A percentile compares a stretch with the other conserved stretches of the same genome.
phyloP scores from a whole-genome alignment of 1,140 invertebrate species.

The Bombus turneri region DNA sequence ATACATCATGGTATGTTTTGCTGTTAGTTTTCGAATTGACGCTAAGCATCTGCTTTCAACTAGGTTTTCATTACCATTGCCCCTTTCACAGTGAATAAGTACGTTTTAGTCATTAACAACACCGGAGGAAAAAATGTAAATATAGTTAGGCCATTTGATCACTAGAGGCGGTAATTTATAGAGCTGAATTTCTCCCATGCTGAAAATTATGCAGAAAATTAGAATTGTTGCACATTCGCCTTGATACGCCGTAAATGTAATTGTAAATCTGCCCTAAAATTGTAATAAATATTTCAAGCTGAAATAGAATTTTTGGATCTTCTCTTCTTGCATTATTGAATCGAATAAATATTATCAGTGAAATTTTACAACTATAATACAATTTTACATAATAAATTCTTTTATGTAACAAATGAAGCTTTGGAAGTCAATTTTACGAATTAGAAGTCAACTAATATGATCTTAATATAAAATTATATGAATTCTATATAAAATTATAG shows the following conservation, averaged over 20 bases:
- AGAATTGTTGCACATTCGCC: neutral
- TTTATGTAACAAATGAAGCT: too few species aligned
- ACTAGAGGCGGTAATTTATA: too few species aligned
- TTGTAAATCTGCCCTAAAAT: neutral
- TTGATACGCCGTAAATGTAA: neutral
- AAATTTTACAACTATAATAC: neutral
- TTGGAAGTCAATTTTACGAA: neutral
- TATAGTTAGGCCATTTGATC: too few species aligned
- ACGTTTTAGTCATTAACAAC: too few species aligned
- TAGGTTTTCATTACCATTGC: too few species aligned
- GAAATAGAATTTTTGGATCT: neutral
- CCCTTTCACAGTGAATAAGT: too few species aligned
- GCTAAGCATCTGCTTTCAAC: too few species aligned
- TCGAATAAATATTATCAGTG: neutral
- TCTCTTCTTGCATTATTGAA: neutral
- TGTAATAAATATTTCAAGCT: neutral
- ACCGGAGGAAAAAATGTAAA: too few species aligned
- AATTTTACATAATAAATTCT: too few species aligned
- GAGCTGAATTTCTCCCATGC: too few species aligned
- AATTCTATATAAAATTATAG: neutral
- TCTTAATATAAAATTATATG: neutral
- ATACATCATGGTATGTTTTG: too few species aligned
- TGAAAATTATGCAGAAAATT: neutral
- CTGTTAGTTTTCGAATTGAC: too few species aligned
- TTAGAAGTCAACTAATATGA: neutral